Base-by-base conservation (phyloP, 2,797 vertebrate species). In the Tauraco hartlaubi region DNA sequence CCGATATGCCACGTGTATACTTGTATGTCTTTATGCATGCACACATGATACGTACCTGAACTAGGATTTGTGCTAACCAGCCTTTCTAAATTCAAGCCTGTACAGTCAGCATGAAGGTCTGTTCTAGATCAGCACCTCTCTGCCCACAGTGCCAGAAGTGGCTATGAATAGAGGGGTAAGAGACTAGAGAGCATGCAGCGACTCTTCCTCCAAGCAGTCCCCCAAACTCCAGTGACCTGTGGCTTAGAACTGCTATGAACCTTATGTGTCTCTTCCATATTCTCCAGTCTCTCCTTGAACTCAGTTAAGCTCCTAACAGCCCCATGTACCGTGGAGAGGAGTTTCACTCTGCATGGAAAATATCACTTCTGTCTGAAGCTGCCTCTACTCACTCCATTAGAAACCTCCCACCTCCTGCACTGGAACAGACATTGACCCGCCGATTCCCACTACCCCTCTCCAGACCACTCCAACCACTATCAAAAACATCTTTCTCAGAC, bases 141-240 rank as follows among this genome's bases (percentile, higher is more conserved):
- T 48, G 55, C 29, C n/a, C 28, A 31, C 39, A 59, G 81, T 28
- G 49, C 33, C 66, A 64, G 39, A 54, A 77, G 49, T 1, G 6
- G 46, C 72, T 58, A 33, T 0, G 0, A 67, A 37, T 4, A 8
- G 58, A 44, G 21, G 19, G 25, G 19, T 21, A 23, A 0, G 0
- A 82, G 22, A 31, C n/a, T 2, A 33, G 54, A 49, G 17, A 83
- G 73, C 35, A 52, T 0, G 4, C 2, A 8, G 22, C 7, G 46
- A 64, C 67, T 82, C 39, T 12, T 67, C 14, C 22, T 8, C 41
- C 58, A 15, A 2, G 44, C 20, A 67, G 3, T 6, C 20, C 68
- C 71, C 16, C 59, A 73, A 16, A 41, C 28, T 31, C 15, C 54
- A 44, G 41, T 11, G 35, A 58, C 39, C 39, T 37, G 41, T 4